Evolutionary conservation across 2,888 invertebrate genomes (phyloP).

Genomic region (Sinhomidia bicolor): DNA sequence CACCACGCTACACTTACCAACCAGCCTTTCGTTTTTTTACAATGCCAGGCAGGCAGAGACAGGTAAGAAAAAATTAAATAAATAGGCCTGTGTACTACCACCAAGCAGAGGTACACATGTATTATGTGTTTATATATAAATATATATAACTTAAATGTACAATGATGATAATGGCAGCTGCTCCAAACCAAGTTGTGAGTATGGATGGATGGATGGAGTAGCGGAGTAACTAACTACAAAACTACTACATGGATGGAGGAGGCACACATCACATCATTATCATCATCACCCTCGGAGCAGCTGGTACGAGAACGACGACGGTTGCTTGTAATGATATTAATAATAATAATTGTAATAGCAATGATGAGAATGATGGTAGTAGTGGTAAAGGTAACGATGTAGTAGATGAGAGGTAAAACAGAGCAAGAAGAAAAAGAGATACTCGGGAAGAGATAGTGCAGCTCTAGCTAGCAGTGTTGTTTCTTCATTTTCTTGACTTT

Average conservation of each 20-base stretch:
- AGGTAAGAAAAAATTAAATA: too few species aligned
- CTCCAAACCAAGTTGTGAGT: background rate
- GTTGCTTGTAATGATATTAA: constrained; percentile 62
- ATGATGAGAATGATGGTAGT: constrained; percentile 18
- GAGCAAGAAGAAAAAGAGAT: background rate
- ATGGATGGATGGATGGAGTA: background rate
- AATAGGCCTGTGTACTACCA: background rate
- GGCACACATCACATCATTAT: constrained; percentile 31
- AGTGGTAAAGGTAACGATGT: background rate
- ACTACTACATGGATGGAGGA: background rate
- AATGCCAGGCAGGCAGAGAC: constrained; percentile 13
- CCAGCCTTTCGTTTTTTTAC: constrained; percentile 24
- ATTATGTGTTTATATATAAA: background rate
- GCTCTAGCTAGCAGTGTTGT: background rate
- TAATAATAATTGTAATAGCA: constrained; percentile 46
- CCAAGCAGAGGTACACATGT: background rate
- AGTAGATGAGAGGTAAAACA: background rate
- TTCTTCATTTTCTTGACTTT: constrained; percentile 43
- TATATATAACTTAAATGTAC: constrained; percentile 13
- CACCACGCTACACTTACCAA: constrained; percentile 69
- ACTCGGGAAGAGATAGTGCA: background rate
- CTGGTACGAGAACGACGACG: constrained; percentile 48
- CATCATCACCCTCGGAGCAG: constrained; percentile 39
- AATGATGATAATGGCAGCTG: constrained; percentile 24
- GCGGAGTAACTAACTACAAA: background rate